Base-by-base conservation (phyloP, 1,140 invertebrate genomes). In the Temnothorax curvispinosus region DNA sequence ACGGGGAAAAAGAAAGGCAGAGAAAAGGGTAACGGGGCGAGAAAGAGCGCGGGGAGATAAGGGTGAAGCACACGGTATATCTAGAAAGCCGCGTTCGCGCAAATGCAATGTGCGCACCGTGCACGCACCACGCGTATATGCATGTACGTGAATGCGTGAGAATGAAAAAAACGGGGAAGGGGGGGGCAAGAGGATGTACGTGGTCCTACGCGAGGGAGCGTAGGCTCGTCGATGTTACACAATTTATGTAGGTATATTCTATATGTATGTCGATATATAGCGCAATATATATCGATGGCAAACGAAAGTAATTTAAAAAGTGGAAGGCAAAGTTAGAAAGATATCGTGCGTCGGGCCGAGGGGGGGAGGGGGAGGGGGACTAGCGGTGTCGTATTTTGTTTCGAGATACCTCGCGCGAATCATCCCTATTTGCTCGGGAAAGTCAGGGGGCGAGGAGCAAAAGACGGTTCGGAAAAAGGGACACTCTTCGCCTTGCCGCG, bases 241-340 rank as follows among this genome's bases (percentile, higher is more conserved):
- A 81, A 87, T 87, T 90, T 87, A 89, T 90, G 81, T 89, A 90
- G 75, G 80, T 90, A 90, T 90, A 87, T 89, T 90, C 88, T 90
- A 90, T 90, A 90, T 90, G 80, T 87, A 90, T 90, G 86, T 90
- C 89, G 89, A 90, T 90, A 90, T 90, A 90, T 82, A 64, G 67
- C 75, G 44, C 64, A 67, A 64, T 90, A 90, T 90, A 90, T 90
- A 90, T 89, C 88, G 89, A 90, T 90, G 88, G 75, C 85, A 90
- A 90, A 90, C 85, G 89, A 90, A 90, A 90, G 88, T 89, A 90
- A 90, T 89, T 50, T 62, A 60, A 85, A 64, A 82, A 81, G 72
- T 52, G 52, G 47, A 44, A 65, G 75, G 18, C 58, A 11, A n/a
- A 52, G 72, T 18, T 6, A 27, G 52, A n/a, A 41, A 50, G 13